Evolutionary conservation across 1,140 invertebrate species (phyloP).

Genomic region (Venturia canescens): DNA sequence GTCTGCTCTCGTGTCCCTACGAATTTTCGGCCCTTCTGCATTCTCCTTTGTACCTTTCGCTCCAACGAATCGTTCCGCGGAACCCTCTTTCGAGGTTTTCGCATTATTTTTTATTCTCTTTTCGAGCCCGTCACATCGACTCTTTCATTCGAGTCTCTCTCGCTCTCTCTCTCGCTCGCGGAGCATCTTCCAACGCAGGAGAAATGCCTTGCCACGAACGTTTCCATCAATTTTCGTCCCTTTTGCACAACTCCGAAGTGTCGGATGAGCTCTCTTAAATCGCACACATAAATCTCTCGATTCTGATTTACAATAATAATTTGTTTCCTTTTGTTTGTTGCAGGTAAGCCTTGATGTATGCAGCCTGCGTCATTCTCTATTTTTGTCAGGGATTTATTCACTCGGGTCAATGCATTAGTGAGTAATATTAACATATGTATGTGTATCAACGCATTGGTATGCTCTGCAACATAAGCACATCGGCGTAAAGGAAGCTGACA

Average conservation of each 20-base stretch:
- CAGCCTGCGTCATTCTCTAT: not conserved
- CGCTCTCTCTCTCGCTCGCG: not conserved
- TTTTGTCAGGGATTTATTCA: conserved; percentile 16
- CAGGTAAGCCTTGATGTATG: conserved; percentile 29
- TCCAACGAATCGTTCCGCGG: not conserved
- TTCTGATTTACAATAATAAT: not conserved
- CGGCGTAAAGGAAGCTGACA: not conserved
- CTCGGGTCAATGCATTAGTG: conserved; percentile 2
- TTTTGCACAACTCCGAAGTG: not conserved
- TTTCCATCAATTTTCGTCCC: conserved; percentile 9
- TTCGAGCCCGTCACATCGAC: not conserved
- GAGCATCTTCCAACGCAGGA: not conserved
- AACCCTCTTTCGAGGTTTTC: not conserved
- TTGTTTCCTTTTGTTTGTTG: conserved; percentile 13
- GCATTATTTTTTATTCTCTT: conserved; percentile 10
- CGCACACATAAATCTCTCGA: not conserved
- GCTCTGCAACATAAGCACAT: not conserved
- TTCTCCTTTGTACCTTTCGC: conserved; percentile 15
- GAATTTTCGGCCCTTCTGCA: conserved; percentile 31
- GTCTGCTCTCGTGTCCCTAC: not conserved
- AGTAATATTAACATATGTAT: conserved; percentile 15
- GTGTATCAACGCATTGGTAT: not conserved
- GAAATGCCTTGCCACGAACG: conserved; percentile 4
- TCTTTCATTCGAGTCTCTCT: conserved; percentile 9
- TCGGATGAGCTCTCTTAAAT: not conserved